Evolutionary conservation across 2,113 vertebrate genomes (phyloP).

Genomic region (Grammomys dolichurus): DNA sequence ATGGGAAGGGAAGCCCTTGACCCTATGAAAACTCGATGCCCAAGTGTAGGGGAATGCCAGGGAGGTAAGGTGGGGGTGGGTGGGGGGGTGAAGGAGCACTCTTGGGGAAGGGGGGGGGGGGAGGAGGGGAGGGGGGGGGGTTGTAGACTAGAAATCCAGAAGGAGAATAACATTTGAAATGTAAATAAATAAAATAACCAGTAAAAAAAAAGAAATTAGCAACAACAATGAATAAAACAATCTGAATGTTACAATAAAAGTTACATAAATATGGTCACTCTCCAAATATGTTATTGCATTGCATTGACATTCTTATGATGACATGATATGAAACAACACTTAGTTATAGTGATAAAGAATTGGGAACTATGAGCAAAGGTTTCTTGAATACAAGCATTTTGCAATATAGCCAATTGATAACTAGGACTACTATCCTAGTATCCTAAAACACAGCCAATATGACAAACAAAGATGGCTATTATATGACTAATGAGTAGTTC

Average conservation of each 20-base stretch:
- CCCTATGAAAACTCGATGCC: too few relatives aligned
- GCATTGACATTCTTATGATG: not conserved
- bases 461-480: not conserved
- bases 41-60: too few relatives aligned
- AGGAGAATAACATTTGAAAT: too few relatives aligned
- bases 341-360: not conserved
- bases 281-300: not conserved
- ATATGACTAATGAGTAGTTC: not conserved
- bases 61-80: too few relatives aligned
- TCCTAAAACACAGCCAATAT: not conserved
- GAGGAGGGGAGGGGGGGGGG: too few relatives aligned
- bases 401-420: not conserved
- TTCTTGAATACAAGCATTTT: not conserved
- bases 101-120: too few relatives aligned
- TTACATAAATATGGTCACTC: not conserved
- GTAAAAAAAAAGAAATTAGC: too few relatives aligned
- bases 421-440: not conserved
- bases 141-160: too few relatives aligned
- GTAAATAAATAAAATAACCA: too few relatives aligned
- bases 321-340: not conserved
- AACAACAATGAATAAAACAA: not conserved
- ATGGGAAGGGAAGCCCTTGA: too few relatives aligned
- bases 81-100: too few relatives aligned
- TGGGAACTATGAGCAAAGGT: not conserved
- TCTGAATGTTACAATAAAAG: constrained; percentile 11